Percentiles rank a stretch among this genome's conserved stretches.
Evolutionary conservation across 1,140 invertebrate species (phyloP).

Genomic region (Brachionus plicatilis): DNA sequence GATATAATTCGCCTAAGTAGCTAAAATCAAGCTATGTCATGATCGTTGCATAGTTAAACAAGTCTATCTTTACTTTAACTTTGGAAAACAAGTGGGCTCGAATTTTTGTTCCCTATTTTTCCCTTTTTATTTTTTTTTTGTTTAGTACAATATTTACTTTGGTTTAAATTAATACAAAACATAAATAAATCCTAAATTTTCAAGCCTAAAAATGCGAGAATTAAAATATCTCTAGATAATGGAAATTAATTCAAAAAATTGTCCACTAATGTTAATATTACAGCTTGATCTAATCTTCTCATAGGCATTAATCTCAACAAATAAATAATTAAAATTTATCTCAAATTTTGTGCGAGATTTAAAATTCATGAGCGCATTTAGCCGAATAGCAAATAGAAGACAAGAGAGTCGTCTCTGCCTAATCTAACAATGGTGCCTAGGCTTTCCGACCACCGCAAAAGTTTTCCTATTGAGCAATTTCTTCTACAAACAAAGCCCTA

Average conservation of each 20-base stretch:
- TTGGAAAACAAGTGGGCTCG: neutral
- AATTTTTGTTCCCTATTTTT: neutral
- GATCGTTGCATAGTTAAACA: neutral
- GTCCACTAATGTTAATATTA: slow-evolving; percentile 1
- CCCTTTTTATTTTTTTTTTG: neutral
- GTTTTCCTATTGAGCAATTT: neutral
- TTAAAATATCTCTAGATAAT: neutral
- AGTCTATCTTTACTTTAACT: neutral
- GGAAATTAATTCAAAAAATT: neutral
- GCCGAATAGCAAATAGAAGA: neutral
- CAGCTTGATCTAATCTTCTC: neutral
- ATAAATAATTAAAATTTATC: neutral
- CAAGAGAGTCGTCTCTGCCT: neutral
- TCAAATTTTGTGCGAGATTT: neutral
- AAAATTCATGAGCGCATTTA: neutral
- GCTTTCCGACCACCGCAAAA: neutral
- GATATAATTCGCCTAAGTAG: neutral
- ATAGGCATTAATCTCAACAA: neutral
- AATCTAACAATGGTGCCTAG: neutral
- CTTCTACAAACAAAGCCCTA: no score
- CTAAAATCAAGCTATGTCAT: neutral
- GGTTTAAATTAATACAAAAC: neutral
- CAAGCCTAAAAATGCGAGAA: neutral
- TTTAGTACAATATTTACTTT: neutral
- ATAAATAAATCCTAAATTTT: neutral